Base-by-base conservation (phyloP, 2,113 vertebrate species). In the Cinclus cinclus region DNA sequence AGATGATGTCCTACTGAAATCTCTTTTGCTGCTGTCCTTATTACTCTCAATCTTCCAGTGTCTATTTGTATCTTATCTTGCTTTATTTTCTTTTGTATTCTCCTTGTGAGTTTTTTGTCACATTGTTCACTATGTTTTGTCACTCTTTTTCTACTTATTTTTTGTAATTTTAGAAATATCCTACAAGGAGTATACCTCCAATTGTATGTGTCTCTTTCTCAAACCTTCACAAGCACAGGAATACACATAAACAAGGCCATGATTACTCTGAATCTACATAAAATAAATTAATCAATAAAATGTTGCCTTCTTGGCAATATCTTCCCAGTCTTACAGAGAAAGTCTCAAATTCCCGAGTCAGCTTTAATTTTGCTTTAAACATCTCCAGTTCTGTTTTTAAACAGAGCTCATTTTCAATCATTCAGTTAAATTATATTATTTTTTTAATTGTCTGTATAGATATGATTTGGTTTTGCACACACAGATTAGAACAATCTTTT, bases 391-490 rank as follows among this genome's bases (percentile, higher is more conserved):
- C 20, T 65, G 3, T 60, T 87, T 90, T 87, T 19, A 90, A 77
- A 39, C 4, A 82, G 22, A 78, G 2, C 0, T 60, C 1, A 14
- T 46, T 64, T 68, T 64, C 50, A 69, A 4, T 27, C 19, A 41
- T 55, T 58, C 22, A 75, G 17, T 11, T 31, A 62, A 81, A 25
- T 35, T 2, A 56, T 6, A 19, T 5, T 63, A 3, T 27, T 71
- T 37, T 39, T 82, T 68, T 7, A 58, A 23, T 46, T 73, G 5
- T 39, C 10, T 46, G 5, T 33, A 27, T 15, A 21, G 5, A 30
- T 46, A 7, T 13, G 2, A 1, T 64, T 52, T 49, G 9, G 1
- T 50, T 89, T 62, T 9, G 0, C 11, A 56, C 4, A 39, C 10
- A 73, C 3, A 69, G 56, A 56, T 49, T 31, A 58, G 3, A 4